Percentiles rank a stretch among this genome's conserved stretches.
phyloP scores from a whole-genome alignment of 2,797 vertebrate genomes.

The Lutjanus campechanus region DNA sequence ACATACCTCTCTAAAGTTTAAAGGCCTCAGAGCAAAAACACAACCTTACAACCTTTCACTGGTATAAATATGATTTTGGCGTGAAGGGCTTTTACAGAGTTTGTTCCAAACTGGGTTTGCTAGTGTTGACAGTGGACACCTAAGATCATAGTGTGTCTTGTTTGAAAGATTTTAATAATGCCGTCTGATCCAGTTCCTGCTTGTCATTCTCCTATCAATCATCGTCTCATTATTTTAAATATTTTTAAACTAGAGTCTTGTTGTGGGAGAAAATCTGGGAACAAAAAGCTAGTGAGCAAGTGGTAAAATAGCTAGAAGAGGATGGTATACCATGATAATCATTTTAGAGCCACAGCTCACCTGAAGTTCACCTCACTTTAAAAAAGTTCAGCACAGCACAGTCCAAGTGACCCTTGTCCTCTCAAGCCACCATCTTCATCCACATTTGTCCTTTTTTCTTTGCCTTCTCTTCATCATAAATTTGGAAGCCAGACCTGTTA shows the following conservation, averaged over 20 bases:
- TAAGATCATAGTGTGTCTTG: neutral
- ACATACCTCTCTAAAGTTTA: neutral
- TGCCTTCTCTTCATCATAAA: too few relatives aligned
- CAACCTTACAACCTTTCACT: neutral
- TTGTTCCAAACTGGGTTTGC: neutral
- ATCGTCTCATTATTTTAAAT: neutral
- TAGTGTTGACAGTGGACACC: neutral
- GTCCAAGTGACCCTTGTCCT: neutral
- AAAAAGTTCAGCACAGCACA: neutral
- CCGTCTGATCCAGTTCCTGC: neutral
- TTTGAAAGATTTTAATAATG: neutral
- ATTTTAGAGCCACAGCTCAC: neutral
- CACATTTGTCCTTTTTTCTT: neutral
- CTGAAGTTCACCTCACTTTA: neutral
- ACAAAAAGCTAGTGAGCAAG: neutral
- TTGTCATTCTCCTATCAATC: neutral
- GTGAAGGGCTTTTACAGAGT: neutral
- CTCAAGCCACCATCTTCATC: neutral
- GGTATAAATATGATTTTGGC: neutral
- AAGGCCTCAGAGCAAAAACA: neutral
- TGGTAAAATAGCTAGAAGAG: neutral
- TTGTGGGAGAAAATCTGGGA: neutral
- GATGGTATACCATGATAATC: too few relatives aligned
- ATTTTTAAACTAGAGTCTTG: neutral
- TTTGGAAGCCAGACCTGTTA: neutral